Evolutionary conservation across 2,888 invertebrate genomes (phyloP).

Genomic region (Eurois occulta): DNA sequence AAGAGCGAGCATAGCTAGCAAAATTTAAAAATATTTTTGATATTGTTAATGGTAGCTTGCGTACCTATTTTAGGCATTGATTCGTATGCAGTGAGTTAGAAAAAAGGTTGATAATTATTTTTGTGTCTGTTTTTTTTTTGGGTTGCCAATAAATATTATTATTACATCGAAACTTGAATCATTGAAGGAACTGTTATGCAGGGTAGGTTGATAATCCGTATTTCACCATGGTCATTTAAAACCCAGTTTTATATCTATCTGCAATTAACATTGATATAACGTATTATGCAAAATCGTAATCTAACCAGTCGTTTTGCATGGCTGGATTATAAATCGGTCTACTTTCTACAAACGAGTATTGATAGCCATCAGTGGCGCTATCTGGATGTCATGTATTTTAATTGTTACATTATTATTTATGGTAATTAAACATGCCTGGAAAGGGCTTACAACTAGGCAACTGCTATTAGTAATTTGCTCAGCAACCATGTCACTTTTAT

Average conservation of each 20-base stretch:
- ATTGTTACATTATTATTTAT: conserved; percentile 50
- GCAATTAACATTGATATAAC: conserved; percentile 40
- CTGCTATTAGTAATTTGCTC: conserved; percentile 1
- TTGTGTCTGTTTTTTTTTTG: background rate
- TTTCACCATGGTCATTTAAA: conserved; percentile 3
- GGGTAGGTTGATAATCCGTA: background rate
- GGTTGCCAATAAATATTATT: background rate
- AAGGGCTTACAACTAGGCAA: background rate
- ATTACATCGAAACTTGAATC: background rate
- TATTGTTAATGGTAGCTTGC: background rate
- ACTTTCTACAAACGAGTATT: conserved; percentile 55
- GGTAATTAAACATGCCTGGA: conserved; percentile 1
- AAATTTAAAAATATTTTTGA: background rate
- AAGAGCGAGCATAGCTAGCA: too few species aligned
- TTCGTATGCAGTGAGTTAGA: background rate
- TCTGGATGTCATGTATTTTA: conserved; percentile 55
- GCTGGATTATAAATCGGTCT: conserved; percentile 53
- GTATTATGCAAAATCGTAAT: conserved; percentile 49
- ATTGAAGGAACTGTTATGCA: background rate
- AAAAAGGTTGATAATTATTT: background rate
- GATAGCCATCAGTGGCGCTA: conserved; percentile 41
- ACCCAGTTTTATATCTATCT: conserved; percentile 34
- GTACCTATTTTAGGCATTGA: background rate
- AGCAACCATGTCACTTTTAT: conserved; percentile 9
- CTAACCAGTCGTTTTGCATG: conserved; percentile 44